Evolutionary conservation across 1,140 invertebrate species (phyloP), one percentile per base, ranked within the genome.

Genomic region (Harlomillsia oculata): DNA sequence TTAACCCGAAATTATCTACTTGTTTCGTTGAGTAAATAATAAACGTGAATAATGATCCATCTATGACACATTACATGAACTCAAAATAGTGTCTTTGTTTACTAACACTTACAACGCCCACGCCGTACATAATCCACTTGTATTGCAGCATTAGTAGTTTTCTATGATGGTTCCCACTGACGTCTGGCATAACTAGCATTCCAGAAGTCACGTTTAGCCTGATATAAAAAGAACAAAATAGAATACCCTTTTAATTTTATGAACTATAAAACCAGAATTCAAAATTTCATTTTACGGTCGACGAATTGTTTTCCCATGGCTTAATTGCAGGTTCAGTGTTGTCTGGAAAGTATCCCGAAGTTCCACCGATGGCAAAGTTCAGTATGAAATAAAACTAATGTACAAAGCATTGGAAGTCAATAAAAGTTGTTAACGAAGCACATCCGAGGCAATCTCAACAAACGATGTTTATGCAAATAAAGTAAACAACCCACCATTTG

Each of bases 281-380:
- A n/a, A n/a, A n/a, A n/a, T 28, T 11, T 16, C 8, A 43, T 43
- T 6, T 21, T 13, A 20, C 18, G n/a, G 16, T 18, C 8, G 58
- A 44, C 13, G 26, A 56, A 16, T 50, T 54, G 20, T 60, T 50
- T 34, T 18, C 49, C 45, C 53, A 51, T 0, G 85, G 85, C 67
- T 88, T 88, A 1, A 69, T 65, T 2, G 43, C 26, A 2, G 45
- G 34, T 23, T 26, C 50, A 32, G 69, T 61, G 14, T 53, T 59
- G 59, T 89, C 84, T 4, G 80, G 76, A 70, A 89, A 88, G 63
- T 78, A 78, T 1, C 68, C 69, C 0, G 72, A 74, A 2, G 54
- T 64, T 28, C 62, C 62, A 4, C 62, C 62, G 9, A 63, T 53
- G 13, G 61, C 61, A 13, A 59, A 14, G 16, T 59, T 55, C 8